Base-by-base conservation (phyloP, 2,888 invertebrate species). In the Stomorhina lunata region DNA sequence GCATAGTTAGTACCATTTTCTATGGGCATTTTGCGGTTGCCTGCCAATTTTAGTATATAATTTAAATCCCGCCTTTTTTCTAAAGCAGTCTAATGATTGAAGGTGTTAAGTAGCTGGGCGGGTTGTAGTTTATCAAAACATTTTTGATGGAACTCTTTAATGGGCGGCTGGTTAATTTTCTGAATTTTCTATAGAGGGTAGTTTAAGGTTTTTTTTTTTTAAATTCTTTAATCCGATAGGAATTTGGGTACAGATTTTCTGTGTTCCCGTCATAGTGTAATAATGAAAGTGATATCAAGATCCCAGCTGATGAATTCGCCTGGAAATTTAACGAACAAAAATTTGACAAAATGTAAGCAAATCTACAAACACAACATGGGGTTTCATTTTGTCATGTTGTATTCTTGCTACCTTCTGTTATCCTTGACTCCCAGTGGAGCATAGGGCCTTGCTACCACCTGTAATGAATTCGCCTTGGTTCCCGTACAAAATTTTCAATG, bases 1-100 rank as follows among this genome's bases (percentile, higher is more conserved):
- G 97, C 96, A 90, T 99, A 99, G 87, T 96, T 95, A 0, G 95
- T 95, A 1, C 99, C 99, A 73, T 99, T 93, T 93, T 99, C 99
- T 79, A 99, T 94, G 0, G 99, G 98, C 2, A 99, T 97, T 1
- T 96, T 97, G 75, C 99, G 93, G 86, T 94, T 93, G 0, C 98
- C 98, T 17, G 96, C 96, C n/a, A 95, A 91, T 88, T 93, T 92
- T 50, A 94, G 90, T 29, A 97, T 92, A 90, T 97, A 96, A 85
- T 94, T 93, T 25, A 95, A 90, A 88, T 96, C 93, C 79, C 92
- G 92, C 99, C 98, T 99, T 88, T 94, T 95, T 9, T 92, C 91
- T 83, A 95, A 87, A 4, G 98, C 98, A 72, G 97, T 96, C 99
- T 99, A 99, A 89, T 96, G 95, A 48, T 92, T 92, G 80, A 98